phyloP scores from a whole-genome alignment of 2,797 vertebrate species.

The Benthosema pterotum region DNA sequence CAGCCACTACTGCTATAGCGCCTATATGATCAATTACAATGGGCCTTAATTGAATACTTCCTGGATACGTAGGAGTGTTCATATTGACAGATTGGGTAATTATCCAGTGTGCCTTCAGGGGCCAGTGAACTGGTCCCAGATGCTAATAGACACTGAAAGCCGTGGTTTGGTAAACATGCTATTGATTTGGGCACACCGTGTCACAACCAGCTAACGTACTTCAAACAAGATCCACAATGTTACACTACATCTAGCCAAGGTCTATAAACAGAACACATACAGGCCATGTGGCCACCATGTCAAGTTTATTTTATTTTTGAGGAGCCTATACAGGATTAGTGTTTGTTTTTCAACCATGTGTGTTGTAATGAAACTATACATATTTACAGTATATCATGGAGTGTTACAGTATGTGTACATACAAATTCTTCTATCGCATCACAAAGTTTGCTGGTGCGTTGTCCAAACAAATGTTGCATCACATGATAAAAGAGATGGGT shows the following conservation, averaged over 20 bases:
- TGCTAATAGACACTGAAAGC: conserved; percentile 44
- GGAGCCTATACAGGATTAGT: no score
- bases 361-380: no score
- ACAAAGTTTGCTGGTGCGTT: no score
- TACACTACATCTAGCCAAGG: no score
- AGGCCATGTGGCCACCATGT: background rate
- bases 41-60: conserved; percentile 37
- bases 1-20: no score
- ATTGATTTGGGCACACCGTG: conserved; percentile 46
- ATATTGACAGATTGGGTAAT: conserved; percentile 51
- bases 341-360: no score
- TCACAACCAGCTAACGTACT: conserved; percentile 46
- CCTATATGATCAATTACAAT: conserved; percentile 39
- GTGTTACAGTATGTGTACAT: no score
- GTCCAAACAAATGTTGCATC: no score
- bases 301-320: background rate
- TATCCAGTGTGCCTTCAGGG: conserved; percentile 45
- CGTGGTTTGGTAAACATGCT: conserved; percentile 47
- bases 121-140: conserved; percentile 18
- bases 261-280: background rate
- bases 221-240: no score
- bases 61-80: conserved; percentile 15
- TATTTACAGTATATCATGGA: no score
- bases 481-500: no score
- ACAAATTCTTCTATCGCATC: no score